These are phyloP conservation scores for Micromussa lordhowensis DNA, from an alignment of 92 coral and sea anemone species.

Conservation along the genomic window DNA sequence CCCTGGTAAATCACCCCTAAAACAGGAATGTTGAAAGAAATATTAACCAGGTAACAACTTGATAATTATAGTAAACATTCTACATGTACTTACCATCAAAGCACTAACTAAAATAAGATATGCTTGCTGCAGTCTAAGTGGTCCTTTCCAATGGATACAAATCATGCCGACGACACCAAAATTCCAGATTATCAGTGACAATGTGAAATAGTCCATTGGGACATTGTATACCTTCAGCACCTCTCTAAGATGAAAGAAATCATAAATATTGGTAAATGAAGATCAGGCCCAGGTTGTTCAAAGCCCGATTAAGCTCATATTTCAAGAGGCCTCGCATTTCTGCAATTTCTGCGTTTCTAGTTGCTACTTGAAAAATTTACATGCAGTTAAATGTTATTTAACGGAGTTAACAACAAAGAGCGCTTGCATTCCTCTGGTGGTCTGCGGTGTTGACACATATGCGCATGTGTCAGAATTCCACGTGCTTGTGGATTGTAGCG, in stretches of 20 bases:
- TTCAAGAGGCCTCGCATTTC: too few species aligned
- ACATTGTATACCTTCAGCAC: slow-evolving; percentile 92
- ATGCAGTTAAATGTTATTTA: too few species aligned
- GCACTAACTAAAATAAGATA: slow-evolving; percentile 99
- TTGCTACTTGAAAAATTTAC: too few species aligned
- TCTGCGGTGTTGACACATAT: too few species aligned
- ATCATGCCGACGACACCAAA: slow-evolving; percentile 99
- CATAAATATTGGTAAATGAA: background rate
- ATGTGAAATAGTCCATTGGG: slow-evolving; percentile 96
- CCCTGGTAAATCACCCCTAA: background rate
- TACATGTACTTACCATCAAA: slow-evolving; percentile 85
- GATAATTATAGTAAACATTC: background rate
- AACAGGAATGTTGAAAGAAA: background rate
- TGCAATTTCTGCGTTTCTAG: too few species aligned
- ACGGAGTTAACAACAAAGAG: too few species aligned
- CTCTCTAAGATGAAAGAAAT: slow-evolving; percentile 70
- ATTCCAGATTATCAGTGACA: slow-evolving; percentile 92
- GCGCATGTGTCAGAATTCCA: too few species aligned
- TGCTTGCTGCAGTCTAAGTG: slow-evolving; percentile 90
- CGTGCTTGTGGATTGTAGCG: too few species aligned
- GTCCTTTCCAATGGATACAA: slow-evolving; percentile 99
- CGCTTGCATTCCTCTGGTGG: too few species aligned
- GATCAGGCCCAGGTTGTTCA: too few species aligned
- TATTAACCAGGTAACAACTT: background rate
- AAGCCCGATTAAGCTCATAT: too few species aligned